Conservation (phyloP, 2,888 invertebrate species). For the Brenthis hecate region DNA sequence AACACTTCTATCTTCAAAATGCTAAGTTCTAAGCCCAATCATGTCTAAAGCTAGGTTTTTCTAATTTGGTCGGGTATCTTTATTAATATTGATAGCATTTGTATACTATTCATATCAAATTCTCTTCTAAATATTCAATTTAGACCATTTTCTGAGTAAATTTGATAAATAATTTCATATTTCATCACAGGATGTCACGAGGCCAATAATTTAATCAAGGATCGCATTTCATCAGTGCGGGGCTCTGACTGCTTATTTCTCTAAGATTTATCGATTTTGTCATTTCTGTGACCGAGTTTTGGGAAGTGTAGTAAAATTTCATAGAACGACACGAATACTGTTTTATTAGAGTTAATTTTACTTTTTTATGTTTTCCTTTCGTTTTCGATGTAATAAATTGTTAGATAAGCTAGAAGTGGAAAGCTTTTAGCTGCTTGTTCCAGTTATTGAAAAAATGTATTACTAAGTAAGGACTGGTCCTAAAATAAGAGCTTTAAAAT, state of each 20-base stretch:
- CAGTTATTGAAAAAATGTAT: no score
- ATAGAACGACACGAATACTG: neutral
- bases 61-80: neutral
- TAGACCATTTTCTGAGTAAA: neutral
- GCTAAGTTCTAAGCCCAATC: neutral
- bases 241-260: constrained; percentile 2
- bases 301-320: neutral
- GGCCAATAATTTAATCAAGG: constrained; percentile 16
- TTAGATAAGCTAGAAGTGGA: no score
- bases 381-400: no score
- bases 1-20: neutral
- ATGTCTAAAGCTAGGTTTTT: neutral
- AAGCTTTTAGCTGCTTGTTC: no score
- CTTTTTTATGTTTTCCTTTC: no score
- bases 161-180: constrained; percentile 6
- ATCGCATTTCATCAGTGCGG: constrained; percentile 8
- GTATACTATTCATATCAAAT: neutral
- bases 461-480: no score
- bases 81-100: neutral
- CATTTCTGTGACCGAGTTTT: no score
- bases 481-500: no score
- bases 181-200: constrained; percentile 9
- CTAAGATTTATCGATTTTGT: constrained; percentile 1
- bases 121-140: neutral
- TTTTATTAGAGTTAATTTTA: neutral